A percentile compares a stretch with the other conserved stretches of the same genome.
These are phyloP conservation scores for Apeira syringaria DNA, from an alignment of 2,888 invertebrate species.

Conservation along the genomic window DNA sequence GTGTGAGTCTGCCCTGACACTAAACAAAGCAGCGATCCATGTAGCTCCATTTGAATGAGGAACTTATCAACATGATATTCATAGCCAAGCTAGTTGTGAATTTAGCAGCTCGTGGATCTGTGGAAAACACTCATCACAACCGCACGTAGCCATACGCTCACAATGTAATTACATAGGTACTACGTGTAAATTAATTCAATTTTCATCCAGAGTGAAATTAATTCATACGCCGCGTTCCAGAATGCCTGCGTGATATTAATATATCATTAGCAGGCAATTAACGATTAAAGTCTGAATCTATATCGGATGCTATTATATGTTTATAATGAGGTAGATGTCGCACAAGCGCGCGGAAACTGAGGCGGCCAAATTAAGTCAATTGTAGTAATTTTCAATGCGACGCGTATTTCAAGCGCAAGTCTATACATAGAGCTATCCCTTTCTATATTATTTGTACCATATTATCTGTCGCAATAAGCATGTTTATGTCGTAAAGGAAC, in stretches of 20 bases:
- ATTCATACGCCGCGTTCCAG: conserved; percentile 6
- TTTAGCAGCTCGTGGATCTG: not conserved
- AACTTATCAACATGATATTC: not conserved
- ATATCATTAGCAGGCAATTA: conserved; percentile 14
- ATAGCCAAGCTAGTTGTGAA: not conserved
- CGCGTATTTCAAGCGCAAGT: too few species aligned
- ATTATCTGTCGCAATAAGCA: too few species aligned
- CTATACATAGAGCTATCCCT: too few species aligned
- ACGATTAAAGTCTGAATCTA: conserved; percentile 2
- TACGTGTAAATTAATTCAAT: conserved; percentile 7
- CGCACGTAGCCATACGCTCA: not conserved
- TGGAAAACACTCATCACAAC: not conserved
- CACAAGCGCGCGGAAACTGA: too few species aligned
- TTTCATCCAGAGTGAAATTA: conserved; percentile 6
- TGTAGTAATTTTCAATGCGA: too few species aligned
- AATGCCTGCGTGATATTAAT: conserved; percentile 5
- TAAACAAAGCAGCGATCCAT: too few species aligned
- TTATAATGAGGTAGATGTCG: too few species aligned
- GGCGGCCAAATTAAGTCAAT: too few species aligned
- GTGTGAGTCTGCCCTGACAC: too few species aligned
- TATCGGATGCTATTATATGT: too few species aligned
- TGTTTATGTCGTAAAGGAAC: too few species aligned
- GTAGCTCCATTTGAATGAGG: not conserved
- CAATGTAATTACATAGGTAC: not conserved
- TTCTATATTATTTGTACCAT: too few species aligned